phyloP scores from a whole-genome alignment of 53 echinoderm and acorn worm genomes.

The Actinopyga echinites region DNA sequence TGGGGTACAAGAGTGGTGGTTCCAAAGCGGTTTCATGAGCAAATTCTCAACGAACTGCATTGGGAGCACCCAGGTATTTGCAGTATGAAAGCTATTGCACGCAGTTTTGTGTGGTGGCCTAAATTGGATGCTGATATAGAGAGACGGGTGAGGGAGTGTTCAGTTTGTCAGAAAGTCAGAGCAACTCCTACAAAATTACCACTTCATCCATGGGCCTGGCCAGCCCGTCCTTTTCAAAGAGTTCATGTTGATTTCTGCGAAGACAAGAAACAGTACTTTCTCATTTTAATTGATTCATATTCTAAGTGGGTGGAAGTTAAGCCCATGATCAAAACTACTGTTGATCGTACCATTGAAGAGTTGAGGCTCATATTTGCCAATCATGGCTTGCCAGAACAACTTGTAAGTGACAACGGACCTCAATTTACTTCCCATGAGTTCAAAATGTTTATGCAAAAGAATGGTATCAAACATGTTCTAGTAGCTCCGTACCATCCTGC shows the following conservation, averaged over 20 bases:
- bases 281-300: conserved; percentile 61
- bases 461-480: conserved; percentile 47
- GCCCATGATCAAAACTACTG: conserved; percentile 55
- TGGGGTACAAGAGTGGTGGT: conserved; percentile 59
- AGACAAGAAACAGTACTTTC: conserved; percentile 36
- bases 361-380: conserved; percentile 61
- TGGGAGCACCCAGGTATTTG: conserved; percentile 40
- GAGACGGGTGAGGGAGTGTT: conserved; percentile 42
- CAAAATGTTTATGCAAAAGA: conserved; percentile 30
- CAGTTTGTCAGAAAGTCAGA: conserved; percentile 47
- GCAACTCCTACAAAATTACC: conserved; percentile 45
- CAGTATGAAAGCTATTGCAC: conserved; percentile 50
- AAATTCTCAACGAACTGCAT: conserved; percentile 50
- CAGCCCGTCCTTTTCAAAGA: conserved; percentile 49
- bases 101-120: conserved; percentile 52
- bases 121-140: conserved; percentile 51
- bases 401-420: conserved; percentile 67
- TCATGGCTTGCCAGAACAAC: conserved; percentile 58
- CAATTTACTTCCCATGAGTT: conserved; percentile 61
- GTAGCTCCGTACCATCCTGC: conserved; percentile 56
- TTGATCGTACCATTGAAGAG: conserved; percentile 56
- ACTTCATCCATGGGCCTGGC: conserved; percentile 59
- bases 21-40: conserved; percentile 8
- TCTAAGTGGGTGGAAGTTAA: conserved; percentile 67
- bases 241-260: conserved; percentile 63